Evolutionary conservation across 2,113 vertebrate genomes (phyloP).

Genomic region (Nicator chloris): DNA sequence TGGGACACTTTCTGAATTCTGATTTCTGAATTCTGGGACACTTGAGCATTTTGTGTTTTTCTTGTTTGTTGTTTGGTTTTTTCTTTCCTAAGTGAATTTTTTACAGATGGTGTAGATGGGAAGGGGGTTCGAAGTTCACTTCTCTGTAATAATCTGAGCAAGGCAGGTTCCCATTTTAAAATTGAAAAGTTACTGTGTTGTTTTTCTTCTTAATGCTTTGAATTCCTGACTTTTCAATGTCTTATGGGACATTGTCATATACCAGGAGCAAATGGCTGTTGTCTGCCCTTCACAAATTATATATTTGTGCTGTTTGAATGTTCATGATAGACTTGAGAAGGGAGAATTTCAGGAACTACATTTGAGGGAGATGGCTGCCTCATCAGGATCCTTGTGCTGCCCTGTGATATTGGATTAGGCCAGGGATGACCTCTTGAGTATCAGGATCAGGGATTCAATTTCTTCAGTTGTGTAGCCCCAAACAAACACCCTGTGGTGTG

Average conservation of each 20-base stretch:
- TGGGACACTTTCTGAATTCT: background rate
- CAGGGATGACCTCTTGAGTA: background rate
- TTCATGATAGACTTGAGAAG: background rate
- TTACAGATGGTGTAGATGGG: background rate
- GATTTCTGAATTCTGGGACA: background rate
- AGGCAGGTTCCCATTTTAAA: background rate
- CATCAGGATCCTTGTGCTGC: background rate
- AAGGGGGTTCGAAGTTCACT: background rate
- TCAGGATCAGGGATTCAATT: background rate
- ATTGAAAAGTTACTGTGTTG: background rate
- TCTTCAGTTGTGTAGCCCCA: rapidly evolving
- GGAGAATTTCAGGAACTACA: background rate
- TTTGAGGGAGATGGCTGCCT: background rate
- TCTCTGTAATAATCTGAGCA: background rate
- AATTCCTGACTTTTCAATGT: background rate
- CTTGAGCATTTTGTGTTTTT: background rate
- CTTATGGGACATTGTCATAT: background rate
- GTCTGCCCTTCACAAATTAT: background rate
- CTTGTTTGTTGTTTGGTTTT: background rate
- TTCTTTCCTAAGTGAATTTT: background rate
- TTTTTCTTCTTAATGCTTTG: background rate
- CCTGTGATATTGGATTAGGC: background rate
- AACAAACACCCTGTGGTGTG: background rate
- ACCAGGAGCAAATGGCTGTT: background rate
- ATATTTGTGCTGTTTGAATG: background rate